phyloP scores from a whole-genome alignment of 2,113 vertebrate genomes.

The Beaufortia kweichowensis region DNA sequence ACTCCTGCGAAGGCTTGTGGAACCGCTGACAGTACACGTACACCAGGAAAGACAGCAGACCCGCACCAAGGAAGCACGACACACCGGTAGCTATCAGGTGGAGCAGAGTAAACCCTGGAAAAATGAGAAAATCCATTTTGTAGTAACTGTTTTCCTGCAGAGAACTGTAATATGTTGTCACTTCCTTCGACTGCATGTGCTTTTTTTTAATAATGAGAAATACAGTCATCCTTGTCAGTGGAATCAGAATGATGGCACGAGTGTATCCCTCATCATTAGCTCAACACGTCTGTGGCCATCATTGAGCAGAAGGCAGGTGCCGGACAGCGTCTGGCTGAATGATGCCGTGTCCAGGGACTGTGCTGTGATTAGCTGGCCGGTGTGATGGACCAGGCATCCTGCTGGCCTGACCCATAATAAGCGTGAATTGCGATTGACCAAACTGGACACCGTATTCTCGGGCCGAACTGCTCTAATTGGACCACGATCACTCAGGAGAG shows the following conservation, averaged over 20 bases:
- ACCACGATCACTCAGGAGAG: slow-evolving; percentile 26
- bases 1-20: slow-evolving; percentile 94
- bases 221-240: slow-evolving; percentile 14
- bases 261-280: slow-evolving; percentile 33
- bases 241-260: neutral
- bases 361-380: slow-evolving; percentile 34
- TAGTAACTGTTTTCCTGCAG: slow-evolving; percentile 8
- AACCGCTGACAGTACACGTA: slow-evolving; percentile 93
- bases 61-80: slow-evolving; percentile 94
- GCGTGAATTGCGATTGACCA: slow-evolving; percentile 3
- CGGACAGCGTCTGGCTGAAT: slow-evolving; percentile 41
- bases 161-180: slow-evolving; percentile 7
- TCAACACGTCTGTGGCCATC: slow-evolving; percentile 17
- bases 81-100: slow-evolving; percentile 94
- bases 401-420: slow-evolving; percentile 39
- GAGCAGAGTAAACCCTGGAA: slow-evolving; percentile 88
- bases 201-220: slow-evolving; percentile 22
- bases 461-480: slow-evolving; percentile 49
- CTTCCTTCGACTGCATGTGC: neutral
- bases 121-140: slow-evolving; percentile 29
- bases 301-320: slow-evolving; percentile 27
- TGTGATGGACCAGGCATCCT: slow-evolving; percentile 30
- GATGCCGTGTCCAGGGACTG: slow-evolving; percentile 13
- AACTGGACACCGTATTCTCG: neutral
- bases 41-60: slow-evolving; percentile 90